Evolutionary conservation across 1,140 invertebrate species (phyloP), one percentile per base, ranked within the genome.

Genomic region (Atta texana): DNA sequence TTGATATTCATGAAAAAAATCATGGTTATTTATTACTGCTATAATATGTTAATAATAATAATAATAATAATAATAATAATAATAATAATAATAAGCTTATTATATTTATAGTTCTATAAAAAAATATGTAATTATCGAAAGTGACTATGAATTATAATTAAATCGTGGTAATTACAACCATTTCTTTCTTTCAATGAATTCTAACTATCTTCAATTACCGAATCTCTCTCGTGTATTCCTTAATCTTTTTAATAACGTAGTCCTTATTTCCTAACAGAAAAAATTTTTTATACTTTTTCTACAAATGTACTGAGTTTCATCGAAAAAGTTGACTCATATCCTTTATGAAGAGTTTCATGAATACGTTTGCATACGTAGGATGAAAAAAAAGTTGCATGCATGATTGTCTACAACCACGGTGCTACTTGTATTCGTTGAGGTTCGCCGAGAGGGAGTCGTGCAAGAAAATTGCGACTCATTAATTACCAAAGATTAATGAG

Each of bases 401-500:
- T 55, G 39, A 72, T 71, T 71, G 78, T 81, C n/a, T 57, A 5
- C 51, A 57, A 7, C 34, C 34, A 16, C 21, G 55, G 12, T 55
- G 14, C 24, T 24, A 21, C 44, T 69, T 39, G 31, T 51, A 18
- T 71, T 24, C 28, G 21, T 55, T 69, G 64, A 12, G 44, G n/a
- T 16, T 51, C 12, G 21, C 16, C 16, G n/a, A 18, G 39, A 39
- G 44, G 10, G 21, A 80, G 31, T 53, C 7, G n/a, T 1, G 14
- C 76, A 51, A 69, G 77, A 39, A 69, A 69, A 69, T 39, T 75
- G n/a, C 78, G 21, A 44, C 49, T 51, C 28, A 81, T 81, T 81
- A 81, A 72, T 71, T 81, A 81, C 55, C 64, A 72, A 31, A 81
- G 66, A 81, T 81, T 81, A 81, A 81, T 81, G 77, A 44, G 39